Conservation (phyloP, 2,797 vertebrate species). For the Mallotus villosus region DNA sequence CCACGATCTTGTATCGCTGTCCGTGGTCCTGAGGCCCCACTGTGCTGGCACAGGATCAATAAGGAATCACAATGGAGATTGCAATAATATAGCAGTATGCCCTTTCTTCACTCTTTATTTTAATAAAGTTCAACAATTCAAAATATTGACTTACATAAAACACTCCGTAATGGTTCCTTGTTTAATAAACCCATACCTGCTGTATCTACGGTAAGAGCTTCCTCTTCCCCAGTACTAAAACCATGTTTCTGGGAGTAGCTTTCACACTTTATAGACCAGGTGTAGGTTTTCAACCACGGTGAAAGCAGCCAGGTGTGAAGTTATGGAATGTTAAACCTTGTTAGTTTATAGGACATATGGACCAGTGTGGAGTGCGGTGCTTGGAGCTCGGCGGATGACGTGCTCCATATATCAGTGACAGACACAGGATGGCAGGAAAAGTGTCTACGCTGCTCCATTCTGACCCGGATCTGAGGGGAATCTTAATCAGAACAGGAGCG, state of each 20-base stretch:
- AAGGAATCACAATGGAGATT: not conserved
- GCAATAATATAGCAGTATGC: not conserved
- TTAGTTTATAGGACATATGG: slow-evolving; percentile 51
- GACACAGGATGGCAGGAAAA: slow-evolving; percentile 26
- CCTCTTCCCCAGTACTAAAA: not conserved
- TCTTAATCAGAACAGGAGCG: slow-evolving; percentile 55
- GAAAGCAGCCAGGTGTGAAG: slow-evolving; percentile 38
- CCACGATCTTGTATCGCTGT: not conserved
- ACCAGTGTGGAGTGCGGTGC: slow-evolving; percentile 38
- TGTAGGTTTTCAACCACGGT: slow-evolving; percentile 26
- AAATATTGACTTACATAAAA: not conserved
- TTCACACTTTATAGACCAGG: slow-evolving; percentile 18
- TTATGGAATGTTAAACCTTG: slow-evolving; percentile 49
- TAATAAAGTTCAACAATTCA: not conserved
- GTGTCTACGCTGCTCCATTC: slow-evolving; percentile 30
- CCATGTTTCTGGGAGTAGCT: not conserved
- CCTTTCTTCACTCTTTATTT: not conserved
- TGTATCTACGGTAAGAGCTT: not conserved
- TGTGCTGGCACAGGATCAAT: not conserved
- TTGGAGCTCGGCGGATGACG: slow-evolving; percentile 34
- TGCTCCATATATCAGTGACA: not conserved
- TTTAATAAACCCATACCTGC: not conserved
- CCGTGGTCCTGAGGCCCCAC: not conserved
- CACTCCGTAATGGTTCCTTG: not conserved
- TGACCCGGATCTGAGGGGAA: slow-evolving; percentile 36